Conservation (phyloP, 2,888 invertebrate species). For the Cloeon dipterum region DNA sequence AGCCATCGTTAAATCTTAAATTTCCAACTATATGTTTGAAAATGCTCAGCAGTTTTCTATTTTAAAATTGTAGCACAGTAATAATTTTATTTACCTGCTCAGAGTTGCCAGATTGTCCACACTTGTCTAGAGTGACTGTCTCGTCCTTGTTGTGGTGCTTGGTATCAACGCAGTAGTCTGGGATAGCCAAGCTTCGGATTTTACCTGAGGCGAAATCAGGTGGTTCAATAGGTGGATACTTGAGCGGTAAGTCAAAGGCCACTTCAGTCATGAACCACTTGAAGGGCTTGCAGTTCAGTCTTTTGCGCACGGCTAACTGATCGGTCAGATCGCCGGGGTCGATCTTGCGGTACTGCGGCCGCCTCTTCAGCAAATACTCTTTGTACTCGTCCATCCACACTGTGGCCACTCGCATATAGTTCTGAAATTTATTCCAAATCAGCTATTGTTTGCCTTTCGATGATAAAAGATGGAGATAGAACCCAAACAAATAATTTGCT, state of each 20-base stretch:
- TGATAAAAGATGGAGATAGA: too few relatives aligned
- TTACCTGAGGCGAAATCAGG: conserved; percentile 58
- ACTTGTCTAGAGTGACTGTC: conserved; percentile 25
- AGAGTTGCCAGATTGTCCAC: conserved; percentile 18
- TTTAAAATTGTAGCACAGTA: conserved; percentile 11
- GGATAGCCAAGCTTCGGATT: conserved; percentile 35
- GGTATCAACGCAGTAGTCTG: conserved; percentile 48
- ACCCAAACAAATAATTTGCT: too few relatives aligned
- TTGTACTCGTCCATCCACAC: conserved; percentile 99
- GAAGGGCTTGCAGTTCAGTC: conserved; percentile 70
- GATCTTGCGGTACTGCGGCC: conserved; percentile 50
- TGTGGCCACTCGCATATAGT: conserved; percentile 78
- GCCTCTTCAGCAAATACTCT: conserved; percentile 53
- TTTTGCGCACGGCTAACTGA: conserved; percentile 50
- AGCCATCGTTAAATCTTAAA: too few relatives aligned
- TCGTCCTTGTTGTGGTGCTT: conserved; percentile 23
- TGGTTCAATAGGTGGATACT: conserved; percentile 77
- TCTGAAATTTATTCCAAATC: too few relatives aligned
- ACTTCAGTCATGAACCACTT: conserved; percentile 86
- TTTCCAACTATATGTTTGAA: neutral
- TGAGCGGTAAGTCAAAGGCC: conserved; percentile 67
- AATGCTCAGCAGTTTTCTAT: conserved; percentile 26
- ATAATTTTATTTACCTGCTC: conserved; percentile 28
- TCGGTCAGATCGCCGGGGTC: conserved; percentile 58
- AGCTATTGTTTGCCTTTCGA: too few relatives aligned